A percentile compares a stretch with the other conserved stretches of the same genome.
Conservation (phyloP, 2,113 vertebrate genomes). For the Cettia cetti region DNA sequence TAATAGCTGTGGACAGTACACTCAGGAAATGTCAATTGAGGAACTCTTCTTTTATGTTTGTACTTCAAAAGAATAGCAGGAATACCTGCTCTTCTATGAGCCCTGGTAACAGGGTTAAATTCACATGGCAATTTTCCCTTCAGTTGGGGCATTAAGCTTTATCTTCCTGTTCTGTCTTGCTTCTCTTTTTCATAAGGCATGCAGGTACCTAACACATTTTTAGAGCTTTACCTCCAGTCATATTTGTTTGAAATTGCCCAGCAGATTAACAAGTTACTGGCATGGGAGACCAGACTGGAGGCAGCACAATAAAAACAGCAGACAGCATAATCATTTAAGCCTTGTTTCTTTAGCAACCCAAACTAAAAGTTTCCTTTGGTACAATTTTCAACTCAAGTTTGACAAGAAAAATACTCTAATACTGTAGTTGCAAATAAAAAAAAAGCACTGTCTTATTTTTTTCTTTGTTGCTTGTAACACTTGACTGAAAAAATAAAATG, state of each 20-base stretch:
- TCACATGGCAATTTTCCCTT: background rate
- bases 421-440: background rate
- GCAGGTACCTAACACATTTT: background rate
- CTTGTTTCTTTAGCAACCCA: background rate
- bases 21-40: background rate
- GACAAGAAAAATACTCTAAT: background rate
- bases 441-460: background rate
- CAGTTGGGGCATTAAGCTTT: background rate
- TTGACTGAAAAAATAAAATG: background rate
- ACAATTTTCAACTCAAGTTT: background rate
- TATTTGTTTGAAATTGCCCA: background rate
- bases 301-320: background rate
- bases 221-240: background rate
- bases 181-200: background rate
- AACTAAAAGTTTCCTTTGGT: background rate
- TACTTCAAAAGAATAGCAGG: background rate
- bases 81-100: background rate
- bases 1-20: background rate
- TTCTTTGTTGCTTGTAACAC: background rate
- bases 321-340: background rate
- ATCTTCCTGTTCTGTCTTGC: background rate
- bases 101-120: background rate
- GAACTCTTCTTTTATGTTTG: background rate
- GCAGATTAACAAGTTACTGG: background rate
- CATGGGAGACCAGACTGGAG: background rate